These are phyloP conservation scores for Campaea margaritaria DNA, from an alignment of 2,888 invertebrate genomes.

Conservation along the genomic window DNA sequence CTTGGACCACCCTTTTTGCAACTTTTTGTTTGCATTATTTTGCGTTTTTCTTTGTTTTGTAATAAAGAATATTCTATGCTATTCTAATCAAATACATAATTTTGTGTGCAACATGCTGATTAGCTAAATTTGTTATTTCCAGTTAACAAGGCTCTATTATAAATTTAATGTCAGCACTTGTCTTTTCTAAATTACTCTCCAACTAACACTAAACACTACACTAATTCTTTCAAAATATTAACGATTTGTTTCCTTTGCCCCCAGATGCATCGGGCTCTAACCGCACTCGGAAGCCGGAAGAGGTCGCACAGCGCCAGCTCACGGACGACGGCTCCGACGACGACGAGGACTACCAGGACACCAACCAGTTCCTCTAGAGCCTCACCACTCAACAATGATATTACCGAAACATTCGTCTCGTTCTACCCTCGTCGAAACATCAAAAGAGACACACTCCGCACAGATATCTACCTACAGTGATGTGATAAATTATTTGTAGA, in stretches of 20 bases:
- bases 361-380: conserved; percentile 75
- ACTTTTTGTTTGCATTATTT: too few relatives aligned
- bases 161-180: too few relatives aligned
- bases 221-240: not conserved
- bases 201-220: too few relatives aligned
- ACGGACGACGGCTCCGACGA: conserved; percentile 81
- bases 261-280: conserved; percentile 82
- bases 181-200: too few relatives aligned
- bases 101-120: too few relatives aligned
- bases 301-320: conserved; percentile 76
- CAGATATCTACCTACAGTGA: conserved; percentile 46
- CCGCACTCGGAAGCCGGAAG: conserved; percentile 66
- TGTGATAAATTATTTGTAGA: conserved; percentile 61
- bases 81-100: too few relatives aligned
- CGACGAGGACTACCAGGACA: conserved; percentile 80
- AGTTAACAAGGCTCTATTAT: too few relatives aligned
- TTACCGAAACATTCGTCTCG: conserved; percentile 22
- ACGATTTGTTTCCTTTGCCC: conserved; percentile 27
- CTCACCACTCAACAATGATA: conserved; percentile 8
- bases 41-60: too few relatives aligned
- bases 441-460: conserved; percentile 39
- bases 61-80: too few relatives aligned
- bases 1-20: too few relatives aligned
- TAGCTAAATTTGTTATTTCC: too few relatives aligned
- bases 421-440: conserved; percentile 37